phyloP scores from a whole-genome alignment of 2,113 vertebrate species.

The Thamnophis sirtalis region DNA sequence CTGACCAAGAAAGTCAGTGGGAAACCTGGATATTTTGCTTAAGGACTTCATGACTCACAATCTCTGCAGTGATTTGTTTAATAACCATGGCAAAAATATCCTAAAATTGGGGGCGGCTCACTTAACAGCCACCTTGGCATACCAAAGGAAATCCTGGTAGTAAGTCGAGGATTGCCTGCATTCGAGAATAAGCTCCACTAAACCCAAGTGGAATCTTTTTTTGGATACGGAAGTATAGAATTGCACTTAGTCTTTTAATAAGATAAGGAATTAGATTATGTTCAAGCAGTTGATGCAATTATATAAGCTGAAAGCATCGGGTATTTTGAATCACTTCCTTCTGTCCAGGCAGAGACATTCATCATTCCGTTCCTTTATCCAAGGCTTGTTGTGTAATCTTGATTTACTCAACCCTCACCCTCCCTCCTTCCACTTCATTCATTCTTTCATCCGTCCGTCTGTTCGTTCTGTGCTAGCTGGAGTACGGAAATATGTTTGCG shows the following conservation, averaged over 20 bases:
- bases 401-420: not conserved
- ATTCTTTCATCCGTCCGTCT: not conserved
- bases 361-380: not conserved
- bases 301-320: not conserved
- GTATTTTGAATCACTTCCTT: constrained; percentile 23
- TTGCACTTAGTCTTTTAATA: not conserved
- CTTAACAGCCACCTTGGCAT: not conserved
- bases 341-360: not conserved
- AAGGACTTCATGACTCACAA: not conserved
- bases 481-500: not conserved
- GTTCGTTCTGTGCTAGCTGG: not conserved
- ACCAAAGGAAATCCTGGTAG: not conserved
- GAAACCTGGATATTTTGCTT: not conserved
- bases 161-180: not conserved
- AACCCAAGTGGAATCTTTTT: not conserved
- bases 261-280: not conserved
- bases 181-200: not conserved
- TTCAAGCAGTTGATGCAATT: constrained; percentile 27
- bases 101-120: not conserved
- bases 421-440: not conserved
- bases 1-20: not conserved
- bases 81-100: not conserved
- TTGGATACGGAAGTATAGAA: not conserved
- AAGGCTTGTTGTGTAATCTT: not conserved
- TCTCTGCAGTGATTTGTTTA: not conserved